These are phyloP conservation scores for Lepidurus couesii DNA, from an alignment of 1,140 invertebrate species.

Conservation along the genomic window DNA sequence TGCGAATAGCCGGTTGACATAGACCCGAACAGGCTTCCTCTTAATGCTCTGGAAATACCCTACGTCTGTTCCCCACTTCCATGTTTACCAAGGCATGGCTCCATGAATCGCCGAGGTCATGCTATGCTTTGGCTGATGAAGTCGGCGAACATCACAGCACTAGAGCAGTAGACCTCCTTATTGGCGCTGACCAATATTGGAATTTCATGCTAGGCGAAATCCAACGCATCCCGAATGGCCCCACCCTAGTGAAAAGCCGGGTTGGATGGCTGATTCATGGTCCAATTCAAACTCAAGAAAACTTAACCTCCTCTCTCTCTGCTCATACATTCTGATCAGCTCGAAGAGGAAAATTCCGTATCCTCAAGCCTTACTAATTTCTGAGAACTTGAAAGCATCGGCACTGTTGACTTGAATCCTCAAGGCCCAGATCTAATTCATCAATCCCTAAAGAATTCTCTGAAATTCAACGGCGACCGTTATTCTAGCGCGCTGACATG, in stretches of 20 bases:
- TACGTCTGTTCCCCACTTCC: background rate
- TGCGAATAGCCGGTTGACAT: background rate
- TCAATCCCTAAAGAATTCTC: background rate
- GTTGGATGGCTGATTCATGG: background rate
- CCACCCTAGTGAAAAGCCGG: background rate
- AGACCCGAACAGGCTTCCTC: background rate
- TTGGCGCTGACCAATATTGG: conserved; percentile 19
- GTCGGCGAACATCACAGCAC: background rate
- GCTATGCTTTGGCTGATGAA: background rate
- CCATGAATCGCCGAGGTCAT: background rate
- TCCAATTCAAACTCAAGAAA: background rate
- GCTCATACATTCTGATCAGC: background rate
- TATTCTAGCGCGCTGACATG: background rate
- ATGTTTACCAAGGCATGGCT: background rate
- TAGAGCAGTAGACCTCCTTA: background rate
- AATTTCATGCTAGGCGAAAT: background rate
- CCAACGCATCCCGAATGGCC: background rate
- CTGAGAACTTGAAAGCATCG: background rate
- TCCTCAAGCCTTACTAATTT: background rate
- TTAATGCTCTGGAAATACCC: background rate
- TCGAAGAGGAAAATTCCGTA: background rate
- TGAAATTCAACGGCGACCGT: background rate
- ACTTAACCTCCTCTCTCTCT: background rate
- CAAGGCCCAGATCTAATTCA: background rate
- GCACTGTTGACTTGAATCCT: background rate